These are phyloP conservation scores for Beris chalybata DNA, from an alignment of 2,888 invertebrate species.

Conservation along the genomic window DNA sequence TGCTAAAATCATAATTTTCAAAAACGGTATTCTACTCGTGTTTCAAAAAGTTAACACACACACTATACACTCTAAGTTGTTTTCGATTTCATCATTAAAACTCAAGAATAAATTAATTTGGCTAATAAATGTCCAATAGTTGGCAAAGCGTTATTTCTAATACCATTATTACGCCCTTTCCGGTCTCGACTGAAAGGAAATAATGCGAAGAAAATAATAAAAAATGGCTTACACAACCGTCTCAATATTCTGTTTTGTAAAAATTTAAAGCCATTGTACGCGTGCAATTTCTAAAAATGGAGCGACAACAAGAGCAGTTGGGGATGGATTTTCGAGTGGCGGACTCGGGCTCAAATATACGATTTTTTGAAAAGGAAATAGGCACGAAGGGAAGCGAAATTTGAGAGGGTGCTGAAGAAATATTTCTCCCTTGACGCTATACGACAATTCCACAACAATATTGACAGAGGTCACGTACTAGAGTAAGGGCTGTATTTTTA, in stretches of 20 bases:
- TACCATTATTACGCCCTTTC: too few relatives aligned
- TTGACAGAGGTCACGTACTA: constrained; percentile 40
- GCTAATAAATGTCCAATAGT: too few relatives aligned
- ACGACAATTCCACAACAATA: constrained; percentile 31
- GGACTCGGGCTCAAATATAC: background rate
- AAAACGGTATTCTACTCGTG: too few relatives aligned
- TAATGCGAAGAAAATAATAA: background rate
- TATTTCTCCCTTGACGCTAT: constrained; percentile 37
- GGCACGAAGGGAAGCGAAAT: background rate
- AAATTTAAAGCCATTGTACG: constrained; percentile 37
- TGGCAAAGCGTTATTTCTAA: too few relatives aligned
- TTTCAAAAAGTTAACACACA: too few relatives aligned
- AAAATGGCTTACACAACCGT: background rate
- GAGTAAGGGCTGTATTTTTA: constrained; percentile 36
- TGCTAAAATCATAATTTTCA: too few relatives aligned
- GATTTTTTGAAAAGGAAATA: background rate
- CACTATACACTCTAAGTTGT: too few relatives aligned
- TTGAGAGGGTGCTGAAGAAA: constrained; percentile 23
- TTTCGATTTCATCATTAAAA: too few relatives aligned
- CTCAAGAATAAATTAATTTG: too few relatives aligned
- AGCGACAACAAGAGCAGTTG: background rate
- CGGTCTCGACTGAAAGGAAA: too few relatives aligned
- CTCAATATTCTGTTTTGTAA: constrained; percentile 14
- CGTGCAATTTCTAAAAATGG: constrained; percentile 32
- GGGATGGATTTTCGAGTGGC: constrained; percentile 3